These are phyloP conservation scores for Anser cygnoides DNA, from an alignment of 2,113 vertebrate species.

Conservation along the genomic window DNA sequence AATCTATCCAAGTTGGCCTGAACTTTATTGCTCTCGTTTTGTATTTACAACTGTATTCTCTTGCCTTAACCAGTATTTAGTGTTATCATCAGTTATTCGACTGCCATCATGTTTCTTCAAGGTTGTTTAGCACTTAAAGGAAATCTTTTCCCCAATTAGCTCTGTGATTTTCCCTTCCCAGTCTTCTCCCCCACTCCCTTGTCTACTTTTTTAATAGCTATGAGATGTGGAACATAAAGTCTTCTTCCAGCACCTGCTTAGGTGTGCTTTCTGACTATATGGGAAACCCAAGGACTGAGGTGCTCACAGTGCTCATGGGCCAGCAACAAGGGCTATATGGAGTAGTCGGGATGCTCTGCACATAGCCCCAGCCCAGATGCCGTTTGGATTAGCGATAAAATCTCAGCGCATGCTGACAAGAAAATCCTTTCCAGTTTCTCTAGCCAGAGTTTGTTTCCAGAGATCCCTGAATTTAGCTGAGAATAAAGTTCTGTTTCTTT, in stretches of 20 bases:
- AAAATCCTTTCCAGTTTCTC: neutral
- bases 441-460: neutral
- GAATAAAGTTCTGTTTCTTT: neutral
- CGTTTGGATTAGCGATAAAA: neutral
- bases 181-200: accelerated
- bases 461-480: neutral
- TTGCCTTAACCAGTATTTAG: neutral
- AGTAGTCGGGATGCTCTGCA: neutral
- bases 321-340: neutral
- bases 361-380: neutral
- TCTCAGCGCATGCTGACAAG: neutral
- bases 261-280: neutral
- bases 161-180: neutral
- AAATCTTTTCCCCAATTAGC: neutral
- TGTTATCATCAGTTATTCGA: neutral
- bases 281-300: neutral
- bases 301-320: neutral
- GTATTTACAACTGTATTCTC: neutral
- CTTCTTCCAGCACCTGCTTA: neutral
- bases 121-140: constrained; percentile 11
- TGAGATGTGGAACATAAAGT: neutral
- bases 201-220: neutral
- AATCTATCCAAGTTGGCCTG: neutral
- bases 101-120: neutral
- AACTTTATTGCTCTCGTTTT: neutral